Conservation (phyloP, 2,797 vertebrate genomes). For the Siniperca scherzeri region DNA sequence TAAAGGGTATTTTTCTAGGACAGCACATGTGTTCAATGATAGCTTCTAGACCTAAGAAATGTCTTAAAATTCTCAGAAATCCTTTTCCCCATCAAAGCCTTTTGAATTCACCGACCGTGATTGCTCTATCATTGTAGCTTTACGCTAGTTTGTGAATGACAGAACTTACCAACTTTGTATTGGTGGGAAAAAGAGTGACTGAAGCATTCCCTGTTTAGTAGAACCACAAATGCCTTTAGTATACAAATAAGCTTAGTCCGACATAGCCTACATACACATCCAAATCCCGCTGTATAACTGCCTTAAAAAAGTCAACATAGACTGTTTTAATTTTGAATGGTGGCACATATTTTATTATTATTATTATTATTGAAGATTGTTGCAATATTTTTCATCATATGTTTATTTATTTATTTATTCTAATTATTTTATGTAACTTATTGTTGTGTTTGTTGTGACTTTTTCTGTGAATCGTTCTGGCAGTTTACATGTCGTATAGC, state of each 20-base stretch:
- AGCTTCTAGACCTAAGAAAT: slow-evolving; percentile 92
- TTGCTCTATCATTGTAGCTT: slow-evolving; percentile 90
- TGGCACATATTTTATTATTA: slow-evolving; percentile 86
- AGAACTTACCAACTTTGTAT: slow-evolving; percentile 86
- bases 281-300: slow-evolving; percentile 93
- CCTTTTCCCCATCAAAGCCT: slow-evolving; percentile 83
- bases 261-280: slow-evolving; percentile 84
- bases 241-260: slow-evolving; percentile 81
- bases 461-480: slow-evolving; percentile 84
- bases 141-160: slow-evolving; percentile 92
- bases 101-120: slow-evolving; percentile 89
- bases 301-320: slow-evolving; percentile 91
- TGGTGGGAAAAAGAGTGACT: slow-evolving; percentile 79
- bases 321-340: slow-evolving; percentile 86
- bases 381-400: slow-evolving; percentile 96
- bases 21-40: slow-evolving; percentile 87
- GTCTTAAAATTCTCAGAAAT: slow-evolving; percentile 83
- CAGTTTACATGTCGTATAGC: slow-evolving; percentile 93
- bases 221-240: slow-evolving; percentile 99
- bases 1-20: slow-evolving; percentile 90
- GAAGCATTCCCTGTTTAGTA: slow-evolving; percentile 90
- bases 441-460: slow-evolving; percentile 87
- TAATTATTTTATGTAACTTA: slow-evolving; percentile 92
- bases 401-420: slow-evolving; percentile 99
- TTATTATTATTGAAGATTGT: slow-evolving; percentile 88